A percentile compares a stretch with the other conserved stretches of the same genome.
Conservation (phyloP, 1,140 invertebrate species). For the Drosophila navojoa region DNA sequence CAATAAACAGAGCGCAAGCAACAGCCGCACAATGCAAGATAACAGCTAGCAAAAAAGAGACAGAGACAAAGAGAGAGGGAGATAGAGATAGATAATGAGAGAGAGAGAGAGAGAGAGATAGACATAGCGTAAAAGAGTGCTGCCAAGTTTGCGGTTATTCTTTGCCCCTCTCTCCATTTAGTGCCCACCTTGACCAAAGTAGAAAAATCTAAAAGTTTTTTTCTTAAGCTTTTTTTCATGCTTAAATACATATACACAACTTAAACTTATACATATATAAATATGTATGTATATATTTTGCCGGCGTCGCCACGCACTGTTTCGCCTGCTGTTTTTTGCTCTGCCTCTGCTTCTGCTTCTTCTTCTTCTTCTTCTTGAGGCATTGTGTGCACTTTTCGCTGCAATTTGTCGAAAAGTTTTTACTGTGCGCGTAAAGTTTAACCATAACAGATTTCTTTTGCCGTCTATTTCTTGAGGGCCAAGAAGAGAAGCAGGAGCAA, state of each 20-base stretch:
- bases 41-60: neutral
- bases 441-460: conserved; percentile 72
- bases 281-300: conserved; percentile 14
- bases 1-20: conserved; percentile 70
- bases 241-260: conserved; percentile 1
- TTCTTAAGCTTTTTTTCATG: conserved; percentile 24
- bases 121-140: neutral
- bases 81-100: neutral
- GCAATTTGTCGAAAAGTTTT: conserved; percentile 76
- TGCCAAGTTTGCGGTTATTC: conserved; percentile 69
- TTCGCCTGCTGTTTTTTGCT: conserved; percentile 27
- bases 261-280: neutral
- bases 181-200: conserved; percentile 62
- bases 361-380: conserved; percentile 27
- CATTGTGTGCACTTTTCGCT: conserved; percentile 75
- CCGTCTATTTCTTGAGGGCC: conserved; percentile 20
- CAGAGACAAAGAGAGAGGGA: neutral
- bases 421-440: conserved; percentile 61
- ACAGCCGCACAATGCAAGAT: conserved; percentile 24
- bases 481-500: neutral
- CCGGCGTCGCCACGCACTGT: conserved; percentile 71
- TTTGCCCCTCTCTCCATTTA: conserved; percentile 30
- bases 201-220: conserved; percentile 62
- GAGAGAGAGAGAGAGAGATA: conserved; percentile 1
- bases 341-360: neutral